Evolutionary conservation across 2,797 vertebrate genomes (phyloP).

Genomic region (Lagorchestes hirsutus): DNA sequence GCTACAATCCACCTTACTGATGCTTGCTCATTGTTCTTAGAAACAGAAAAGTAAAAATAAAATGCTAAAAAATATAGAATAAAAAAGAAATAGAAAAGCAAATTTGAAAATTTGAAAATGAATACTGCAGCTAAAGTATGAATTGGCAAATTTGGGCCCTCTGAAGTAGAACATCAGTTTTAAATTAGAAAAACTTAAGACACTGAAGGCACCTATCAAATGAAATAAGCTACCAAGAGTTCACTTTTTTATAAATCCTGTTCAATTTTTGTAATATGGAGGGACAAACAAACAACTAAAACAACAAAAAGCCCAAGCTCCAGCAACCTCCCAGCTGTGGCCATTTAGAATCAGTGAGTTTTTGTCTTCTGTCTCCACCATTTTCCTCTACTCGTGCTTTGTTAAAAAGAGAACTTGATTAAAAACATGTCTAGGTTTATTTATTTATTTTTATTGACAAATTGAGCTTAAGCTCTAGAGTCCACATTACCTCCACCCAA

Average conservation of each 20-base stretch:
- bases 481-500: too few species aligned
- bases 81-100: constrained; percentile 10
- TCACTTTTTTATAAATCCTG: background rate
- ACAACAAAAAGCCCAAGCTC: background rate
- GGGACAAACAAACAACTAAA: constrained; percentile 3
- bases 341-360: background rate
- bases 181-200: constrained; percentile 21
- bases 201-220: background rate
- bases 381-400: background rate
- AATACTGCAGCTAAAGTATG: constrained; percentile 15
- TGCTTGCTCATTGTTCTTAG: constrained; percentile 4
- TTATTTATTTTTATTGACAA: too few species aligned
- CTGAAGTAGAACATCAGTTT: background rate
- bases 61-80: too few species aligned
- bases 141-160: fast-evolving
- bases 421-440: background rate
- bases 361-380: background rate
- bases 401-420: background rate
- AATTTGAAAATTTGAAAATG: constrained; percentile 38
- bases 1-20: too few species aligned
- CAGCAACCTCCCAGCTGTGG: background rate
- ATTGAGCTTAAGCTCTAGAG: too few species aligned
- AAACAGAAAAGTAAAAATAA: background rate
- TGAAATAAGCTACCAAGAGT: background rate
- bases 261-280: background rate